phyloP scores from a whole-genome alignment of 2,797 vertebrate genomes.

The Cirrhinus mrigala region DNA sequence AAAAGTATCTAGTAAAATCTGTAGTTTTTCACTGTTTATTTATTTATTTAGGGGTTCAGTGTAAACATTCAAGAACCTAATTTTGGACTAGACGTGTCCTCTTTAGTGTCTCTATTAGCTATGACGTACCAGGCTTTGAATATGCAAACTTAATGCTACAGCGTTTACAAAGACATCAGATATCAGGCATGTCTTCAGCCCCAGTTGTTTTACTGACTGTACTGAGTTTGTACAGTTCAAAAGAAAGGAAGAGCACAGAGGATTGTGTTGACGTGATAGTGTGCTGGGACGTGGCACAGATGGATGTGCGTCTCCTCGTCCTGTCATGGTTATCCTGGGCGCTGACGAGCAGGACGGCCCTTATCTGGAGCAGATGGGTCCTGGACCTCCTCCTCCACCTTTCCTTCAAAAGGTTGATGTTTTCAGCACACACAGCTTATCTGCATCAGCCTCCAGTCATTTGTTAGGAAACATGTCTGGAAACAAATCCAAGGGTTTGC shows the following conservation, averaged over 20 bases:
- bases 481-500: slow-evolving; percentile 62
- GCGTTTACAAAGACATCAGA: not conserved
- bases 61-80: not conserved
- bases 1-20: not conserved
- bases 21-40: no score
- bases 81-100: not conserved
- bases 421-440: slow-evolving; percentile 61
- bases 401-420: slow-evolving; percentile 17
- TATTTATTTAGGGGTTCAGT: not conserved
- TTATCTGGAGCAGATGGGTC: slow-evolving; percentile 67
- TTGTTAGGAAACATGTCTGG: slow-evolving; percentile 59
- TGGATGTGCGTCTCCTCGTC: slow-evolving; percentile 69
- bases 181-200: not conserved
- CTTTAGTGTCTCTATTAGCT: not conserved
- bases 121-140: not conserved
- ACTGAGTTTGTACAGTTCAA: not conserved
- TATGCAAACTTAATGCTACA: not conserved
- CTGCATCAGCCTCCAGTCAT: slow-evolving; percentile 54
- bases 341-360: slow-evolving; percentile 59
- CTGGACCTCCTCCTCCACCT: slow-evolving; percentile 24
- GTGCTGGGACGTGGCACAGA: slow-evolving; percentile 48
- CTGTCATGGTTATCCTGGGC: slow-evolving; percentile 63
- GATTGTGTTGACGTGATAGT: slow-evolving; percentile 38
- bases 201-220: not conserved
- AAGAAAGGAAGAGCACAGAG: not conserved